phyloP scores from a whole-genome alignment of 1,140 invertebrate genomes.

The Zaprionus inermis region DNA sequence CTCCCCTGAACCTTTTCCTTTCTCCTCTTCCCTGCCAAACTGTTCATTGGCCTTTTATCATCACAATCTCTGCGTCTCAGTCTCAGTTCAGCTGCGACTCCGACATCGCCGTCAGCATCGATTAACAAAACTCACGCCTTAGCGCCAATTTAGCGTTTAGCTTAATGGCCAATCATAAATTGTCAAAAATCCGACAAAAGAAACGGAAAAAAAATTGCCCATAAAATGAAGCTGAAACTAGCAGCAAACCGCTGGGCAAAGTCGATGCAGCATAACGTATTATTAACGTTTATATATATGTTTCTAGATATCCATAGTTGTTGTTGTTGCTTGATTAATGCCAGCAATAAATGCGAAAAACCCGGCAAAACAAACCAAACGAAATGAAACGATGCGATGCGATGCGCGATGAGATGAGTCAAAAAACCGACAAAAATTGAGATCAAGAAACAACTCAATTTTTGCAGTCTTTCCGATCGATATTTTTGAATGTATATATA shows the following conservation, averaged over 20 bases:
- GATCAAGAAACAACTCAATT: constrained; percentile 44
- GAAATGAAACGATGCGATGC: constrained; percentile 18
- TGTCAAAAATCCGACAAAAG: constrained; percentile 35
- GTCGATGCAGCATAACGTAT: constrained; percentile 34
- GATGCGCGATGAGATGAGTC: constrained; percentile 17
- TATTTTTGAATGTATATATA: constrained; percentile 54
- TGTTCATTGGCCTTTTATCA: constrained; percentile 46
- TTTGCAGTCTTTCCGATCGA: constrained; percentile 51
- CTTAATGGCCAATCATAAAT: constrained; percentile 78
- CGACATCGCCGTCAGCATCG: constrained; percentile 53
- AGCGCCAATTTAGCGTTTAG: constrained; percentile 73
- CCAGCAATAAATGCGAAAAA: constrained; percentile 64
- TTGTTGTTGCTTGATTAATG: constrained; percentile 64
- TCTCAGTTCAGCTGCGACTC: constrained; percentile 16
- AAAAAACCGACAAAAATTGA: constrained; percentile 61
- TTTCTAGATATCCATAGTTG: constrained; percentile 13
- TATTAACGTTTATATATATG: constrained; percentile 65
- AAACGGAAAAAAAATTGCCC: constrained; percentile 13
- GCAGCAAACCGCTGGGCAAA: not conserved
- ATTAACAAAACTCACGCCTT: constrained; percentile 72
- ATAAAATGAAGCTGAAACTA: constrained; percentile 51
- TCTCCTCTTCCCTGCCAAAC: not conserved
- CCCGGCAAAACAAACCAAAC: constrained; percentile 57
- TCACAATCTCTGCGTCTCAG: constrained; percentile 7
- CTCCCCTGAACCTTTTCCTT: not conserved